Evolutionary conservation across 2,113 vertebrate genomes (phyloP).

Genomic region (Philantomba maxwellii): DNA sequence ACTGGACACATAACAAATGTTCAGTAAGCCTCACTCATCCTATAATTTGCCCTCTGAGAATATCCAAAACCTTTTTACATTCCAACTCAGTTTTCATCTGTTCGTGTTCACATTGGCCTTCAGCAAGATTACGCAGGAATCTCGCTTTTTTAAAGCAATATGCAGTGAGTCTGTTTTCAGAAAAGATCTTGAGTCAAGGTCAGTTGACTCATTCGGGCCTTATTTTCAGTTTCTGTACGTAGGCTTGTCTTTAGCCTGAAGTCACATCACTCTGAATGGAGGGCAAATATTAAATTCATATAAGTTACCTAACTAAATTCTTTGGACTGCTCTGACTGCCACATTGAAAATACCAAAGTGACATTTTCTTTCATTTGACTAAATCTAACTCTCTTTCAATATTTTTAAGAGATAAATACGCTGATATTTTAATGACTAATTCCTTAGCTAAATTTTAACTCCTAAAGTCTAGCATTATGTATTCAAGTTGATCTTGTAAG

Average conservation of each 20-base stretch:
- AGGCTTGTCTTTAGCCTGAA: neutral
- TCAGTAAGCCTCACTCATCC: neutral
- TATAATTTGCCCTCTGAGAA: neutral
- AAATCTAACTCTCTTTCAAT: neutral
- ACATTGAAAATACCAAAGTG: neutral
- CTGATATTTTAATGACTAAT: neutral
- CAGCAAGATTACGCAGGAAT: neutral
- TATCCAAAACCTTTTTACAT: neutral
- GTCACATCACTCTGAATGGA: neutral
- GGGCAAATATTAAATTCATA: neutral
- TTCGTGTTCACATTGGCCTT: neutral
- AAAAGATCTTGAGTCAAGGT: neutral
- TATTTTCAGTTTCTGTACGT: neutral
- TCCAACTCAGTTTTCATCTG: neutral
- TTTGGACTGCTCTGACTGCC: neutral
- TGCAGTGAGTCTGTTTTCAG: neutral
- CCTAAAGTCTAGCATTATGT: neutral
- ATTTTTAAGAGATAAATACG: neutral
- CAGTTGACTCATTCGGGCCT: neutral
- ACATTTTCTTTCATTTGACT: neutral
- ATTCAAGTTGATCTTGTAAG: neutral
- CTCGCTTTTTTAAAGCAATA: neutral
- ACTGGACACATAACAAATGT: neutral
- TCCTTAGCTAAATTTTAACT: neutral
- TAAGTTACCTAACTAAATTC: neutral